Conservation (phyloP, 2,797 vertebrate species). For the Syncerus caffer region DNA sequence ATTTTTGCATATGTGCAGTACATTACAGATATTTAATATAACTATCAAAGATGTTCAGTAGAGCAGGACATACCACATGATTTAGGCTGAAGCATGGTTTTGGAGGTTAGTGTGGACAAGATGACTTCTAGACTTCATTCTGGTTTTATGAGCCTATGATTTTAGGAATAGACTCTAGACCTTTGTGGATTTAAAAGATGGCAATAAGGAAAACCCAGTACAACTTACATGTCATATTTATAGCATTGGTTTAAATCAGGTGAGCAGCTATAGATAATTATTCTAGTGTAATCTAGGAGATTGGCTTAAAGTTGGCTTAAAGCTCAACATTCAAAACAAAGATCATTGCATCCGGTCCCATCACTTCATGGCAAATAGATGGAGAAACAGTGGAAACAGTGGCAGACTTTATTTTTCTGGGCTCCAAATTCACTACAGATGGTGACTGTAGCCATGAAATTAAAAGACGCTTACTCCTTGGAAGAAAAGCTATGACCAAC, state of each 20-base stretch:
- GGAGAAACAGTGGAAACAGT: background rate
- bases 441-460: background rate
- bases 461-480: background rate
- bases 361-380: background rate
- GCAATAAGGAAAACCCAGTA: background rate
- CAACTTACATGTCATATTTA: background rate
- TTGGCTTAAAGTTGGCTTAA: background rate
- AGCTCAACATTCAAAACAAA: background rate
- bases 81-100: background rate
- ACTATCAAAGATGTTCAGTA: background rate
- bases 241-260: slow-evolving; percentile 1
- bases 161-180: background rate
- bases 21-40: background rate
- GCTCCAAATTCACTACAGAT: background rate
- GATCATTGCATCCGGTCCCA: background rate
- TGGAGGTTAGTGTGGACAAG: background rate
- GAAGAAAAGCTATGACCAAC: background rate
- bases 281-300: background rate
- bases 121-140: background rate
- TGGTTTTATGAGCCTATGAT: background rate
- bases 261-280: background rate
- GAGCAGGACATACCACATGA: background rate
- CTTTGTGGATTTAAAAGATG: background rate
- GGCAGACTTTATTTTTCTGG: background rate
- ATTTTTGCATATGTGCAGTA: background rate